Base-by-base conservation (phyloP, 1,140 invertebrate genomes). In the Ceratina japonica region DNA sequence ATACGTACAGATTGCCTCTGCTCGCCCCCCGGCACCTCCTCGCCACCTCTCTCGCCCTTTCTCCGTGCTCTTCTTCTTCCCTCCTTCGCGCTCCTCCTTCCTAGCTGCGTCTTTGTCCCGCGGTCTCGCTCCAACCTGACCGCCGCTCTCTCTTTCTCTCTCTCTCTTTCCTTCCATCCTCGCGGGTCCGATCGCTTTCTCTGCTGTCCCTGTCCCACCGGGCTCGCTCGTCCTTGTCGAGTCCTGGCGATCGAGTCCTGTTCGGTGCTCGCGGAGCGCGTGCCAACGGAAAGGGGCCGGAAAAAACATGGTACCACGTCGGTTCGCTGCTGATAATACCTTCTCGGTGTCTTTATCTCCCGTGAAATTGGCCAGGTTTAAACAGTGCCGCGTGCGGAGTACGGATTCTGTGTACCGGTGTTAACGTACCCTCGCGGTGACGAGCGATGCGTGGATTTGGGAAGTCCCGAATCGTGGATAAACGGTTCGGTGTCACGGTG, bases 1-100 rank as follows among this genome's bases (percentile, higher is more conserved):
- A 87, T 89, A 87, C 79, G 81, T 89, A 86, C 74, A 84, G 75
- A 88, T 87, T 80, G 74, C 54, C 70, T 74, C 77, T 74, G 70
- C 37, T 44, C 37, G 3, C 37, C 52, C 56, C 70, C 73, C 70
- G 31, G 22, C 58, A 71, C 18, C 63, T 68, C 22, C 58, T 59
- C 27, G 59, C 20, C 27, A 31, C 58, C 66, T 56, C 66, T 56
- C 68, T 69, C 71, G 54, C 24, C 66, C 65, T 49, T 63, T 20
- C 44, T 22, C n/a, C 15, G 12, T 51, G 12, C 52, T 81, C 56
- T 52, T 27, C 54, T 58, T 72, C 44, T 31, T n/a, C n/a, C 5
- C 27, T 44, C 27, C 18, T 79, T 49, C 61, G 54, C 72, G 63
- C 80, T 59, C 13, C 24, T 58, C 71, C 72, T 74, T 77, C 68